Evolutionary conservation across 2,888 invertebrate species (phyloP).

Genomic region (Metalampra italica): DNA sequence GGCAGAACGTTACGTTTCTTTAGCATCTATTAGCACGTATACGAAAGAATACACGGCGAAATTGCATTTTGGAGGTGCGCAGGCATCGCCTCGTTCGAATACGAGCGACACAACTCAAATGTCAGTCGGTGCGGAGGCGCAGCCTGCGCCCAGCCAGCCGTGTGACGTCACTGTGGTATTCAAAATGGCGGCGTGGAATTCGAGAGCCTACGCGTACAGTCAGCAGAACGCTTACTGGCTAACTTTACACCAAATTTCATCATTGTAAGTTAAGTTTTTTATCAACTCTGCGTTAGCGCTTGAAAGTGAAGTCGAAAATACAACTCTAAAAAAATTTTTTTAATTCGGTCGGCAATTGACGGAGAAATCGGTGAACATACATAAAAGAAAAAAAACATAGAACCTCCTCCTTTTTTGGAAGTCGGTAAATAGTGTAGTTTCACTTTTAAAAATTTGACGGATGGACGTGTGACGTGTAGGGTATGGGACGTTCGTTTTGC

Average conservation of each 20-base stretch:
- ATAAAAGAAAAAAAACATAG: too few species aligned
- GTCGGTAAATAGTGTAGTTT: too few species aligned
- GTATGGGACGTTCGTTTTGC: too few species aligned
- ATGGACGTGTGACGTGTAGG: too few species aligned
- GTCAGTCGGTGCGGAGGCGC: constrained; percentile 63
- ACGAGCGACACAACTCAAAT: constrained; percentile 54
- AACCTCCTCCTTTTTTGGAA: too few species aligned
- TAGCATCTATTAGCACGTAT: constrained; percentile 53
- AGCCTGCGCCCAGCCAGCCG: constrained; percentile 64
- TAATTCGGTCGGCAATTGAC: too few species aligned
- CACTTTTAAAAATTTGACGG: too few species aligned
- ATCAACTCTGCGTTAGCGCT: too few species aligned
- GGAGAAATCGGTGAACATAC: too few species aligned
- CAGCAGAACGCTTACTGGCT: constrained; percentile 9
- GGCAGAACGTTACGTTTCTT: constrained; percentile 44
- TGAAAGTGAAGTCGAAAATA: too few species aligned
- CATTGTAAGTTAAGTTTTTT: too few species aligned
- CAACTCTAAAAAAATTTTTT: too few species aligned
- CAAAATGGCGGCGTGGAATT: constrained; percentile 75
- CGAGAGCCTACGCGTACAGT: constrained; percentile 58
- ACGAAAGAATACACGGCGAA: constrained; percentile 57
- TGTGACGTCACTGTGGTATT: constrained; percentile 74
- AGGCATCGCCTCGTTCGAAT: constrained; percentile 68
- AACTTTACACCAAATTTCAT: not conserved
- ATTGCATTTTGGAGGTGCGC: constrained; percentile 62